These are phyloP conservation scores for Meiosimyza platycephala DNA, from an alignment of 2,888 invertebrate species.

Conservation along the genomic window DNA sequence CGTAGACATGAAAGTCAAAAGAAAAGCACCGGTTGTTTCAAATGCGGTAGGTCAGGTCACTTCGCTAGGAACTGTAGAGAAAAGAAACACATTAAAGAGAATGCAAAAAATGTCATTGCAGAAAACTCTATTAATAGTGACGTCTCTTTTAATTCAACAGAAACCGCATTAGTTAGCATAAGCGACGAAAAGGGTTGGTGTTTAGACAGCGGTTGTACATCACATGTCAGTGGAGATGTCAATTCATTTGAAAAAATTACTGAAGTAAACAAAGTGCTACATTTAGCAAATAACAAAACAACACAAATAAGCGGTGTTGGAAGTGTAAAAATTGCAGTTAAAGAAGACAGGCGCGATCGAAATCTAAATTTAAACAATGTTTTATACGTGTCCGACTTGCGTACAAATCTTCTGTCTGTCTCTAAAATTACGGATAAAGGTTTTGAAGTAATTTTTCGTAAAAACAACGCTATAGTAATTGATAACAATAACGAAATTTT, in stretches of 20 bases:
- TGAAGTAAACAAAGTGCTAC: constrained; percentile 29
- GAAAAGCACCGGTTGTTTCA: no score
- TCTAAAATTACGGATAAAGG: constrained; percentile 43
- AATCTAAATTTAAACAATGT: constrained; percentile 40
- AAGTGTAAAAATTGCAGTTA: constrained; percentile 31
- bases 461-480: constrained; percentile 26
- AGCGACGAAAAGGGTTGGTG: constrained; percentile 4
- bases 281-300: constrained; percentile 39
- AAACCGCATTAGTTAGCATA: constrained; percentile 9
- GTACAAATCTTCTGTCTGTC: constrained; percentile 43
- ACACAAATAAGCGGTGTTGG: constrained; percentile 41
- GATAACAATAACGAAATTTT: constrained; percentile 29
- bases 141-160: constrained; percentile 10
- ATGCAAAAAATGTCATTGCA: neutral
- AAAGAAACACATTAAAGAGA: constrained; percentile 26
- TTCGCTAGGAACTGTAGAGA: constrained; percentile 25
- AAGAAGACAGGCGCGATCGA: constrained; percentile 4
- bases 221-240: constrained; percentile 21
- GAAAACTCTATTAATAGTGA: no score
- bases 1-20: no score
- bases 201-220: constrained; percentile 24
- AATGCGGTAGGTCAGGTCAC: constrained; percentile 35
- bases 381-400: constrained; percentile 37
- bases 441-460: constrained; percentile 39
- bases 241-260: constrained; percentile 1